Evolutionary conservation across 2,797 vertebrate species (phyloP), one percentile per base, ranked within the genome.

Genomic region (Hozukius guyotensis): DNA sequence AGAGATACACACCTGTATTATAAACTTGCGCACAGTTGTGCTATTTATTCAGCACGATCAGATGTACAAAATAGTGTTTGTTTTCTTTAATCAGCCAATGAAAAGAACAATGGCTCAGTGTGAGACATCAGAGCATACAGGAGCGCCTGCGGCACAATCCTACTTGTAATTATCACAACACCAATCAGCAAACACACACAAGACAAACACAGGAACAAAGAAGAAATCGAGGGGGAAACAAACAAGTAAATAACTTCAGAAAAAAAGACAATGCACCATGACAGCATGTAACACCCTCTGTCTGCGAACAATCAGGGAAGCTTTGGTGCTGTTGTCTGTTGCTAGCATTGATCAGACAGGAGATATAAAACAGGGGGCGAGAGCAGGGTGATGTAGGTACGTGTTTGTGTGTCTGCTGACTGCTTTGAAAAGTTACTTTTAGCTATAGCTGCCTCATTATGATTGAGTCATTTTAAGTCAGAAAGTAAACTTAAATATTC

Each of bases 161-260:
- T 81, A 83, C 83, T 85, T 80, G 85, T 89, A 93, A 93, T 93
- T 93, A 94, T 92, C 89, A 89, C 75, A 89, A 82, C 85, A 87
- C 77, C 91, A 89, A 92, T 93, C 92, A 91, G 86, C 75, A 87
- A 91, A 93, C 74, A 88, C 76, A 76, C 72, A 66, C 67, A 78
- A 88, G 74, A 88, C 84, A 91, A 92, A 93, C 81, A 81, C 61
- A 53, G 72, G 75, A 91, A 92, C 80, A 93, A 90, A 85, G 80
- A 63, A 61, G 56, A 85, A 86, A 90, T 49, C 5, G 79, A 81
- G 83, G 70, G 78, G 79, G 84, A 72, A 81, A 88, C 70, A 88
- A 90, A 88, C 82, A 88, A 88, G 88, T 88, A 88, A 93, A 90
- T 85, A 93, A 83, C 80, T 86, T 88, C 64, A 86, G 59, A 63